phyloP scores from a whole-genome alignment of 1,140 invertebrate genomes.

The Pogonomyrmex barbatus region DNA sequence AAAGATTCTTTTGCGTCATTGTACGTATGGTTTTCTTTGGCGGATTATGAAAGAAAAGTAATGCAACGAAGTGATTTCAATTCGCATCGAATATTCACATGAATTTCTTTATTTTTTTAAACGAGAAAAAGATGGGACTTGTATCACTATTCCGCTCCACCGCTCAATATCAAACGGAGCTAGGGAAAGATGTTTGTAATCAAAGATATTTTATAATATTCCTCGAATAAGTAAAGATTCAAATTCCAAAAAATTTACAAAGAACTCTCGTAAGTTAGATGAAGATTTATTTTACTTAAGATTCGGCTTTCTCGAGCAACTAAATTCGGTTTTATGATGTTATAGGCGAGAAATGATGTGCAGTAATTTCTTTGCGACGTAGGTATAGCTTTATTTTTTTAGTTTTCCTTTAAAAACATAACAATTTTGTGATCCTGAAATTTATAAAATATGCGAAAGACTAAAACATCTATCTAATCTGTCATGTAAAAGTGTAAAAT shows the following conservation, averaged over 20 bases:
- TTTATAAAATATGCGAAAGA: too few relatives aligned
- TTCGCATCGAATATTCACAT: neutral
- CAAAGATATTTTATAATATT: slow-evolving; percentile 5
- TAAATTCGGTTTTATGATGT: too few relatives aligned
- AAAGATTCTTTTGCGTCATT: neutral
- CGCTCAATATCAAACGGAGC: neutral
- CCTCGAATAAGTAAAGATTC: neutral
- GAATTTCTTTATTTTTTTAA: neutral
- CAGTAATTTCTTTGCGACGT: too few relatives aligned
- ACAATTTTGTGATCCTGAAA: too few relatives aligned
- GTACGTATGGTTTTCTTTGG: neutral
- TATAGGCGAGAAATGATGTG: too few relatives aligned
- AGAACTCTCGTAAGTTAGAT: neutral
- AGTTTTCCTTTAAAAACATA: too few relatives aligned
- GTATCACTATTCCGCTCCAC: neutral
- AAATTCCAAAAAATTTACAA: slow-evolving; percentile 2
- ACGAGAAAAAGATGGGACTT: neutral
- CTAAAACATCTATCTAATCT: too few relatives aligned
- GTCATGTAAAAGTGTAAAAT: too few relatives aligned
- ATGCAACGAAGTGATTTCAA: neutral
- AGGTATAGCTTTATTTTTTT: too few relatives aligned
- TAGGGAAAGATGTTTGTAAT: neutral
- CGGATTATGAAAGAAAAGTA: neutral
- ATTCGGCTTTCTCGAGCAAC: too few relatives aligned
- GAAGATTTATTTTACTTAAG: neutral